These are phyloP conservation scores for Pangasius macronema DNA, from an alignment of 2,797 vertebrate species.

Conservation along the genomic window DNA sequence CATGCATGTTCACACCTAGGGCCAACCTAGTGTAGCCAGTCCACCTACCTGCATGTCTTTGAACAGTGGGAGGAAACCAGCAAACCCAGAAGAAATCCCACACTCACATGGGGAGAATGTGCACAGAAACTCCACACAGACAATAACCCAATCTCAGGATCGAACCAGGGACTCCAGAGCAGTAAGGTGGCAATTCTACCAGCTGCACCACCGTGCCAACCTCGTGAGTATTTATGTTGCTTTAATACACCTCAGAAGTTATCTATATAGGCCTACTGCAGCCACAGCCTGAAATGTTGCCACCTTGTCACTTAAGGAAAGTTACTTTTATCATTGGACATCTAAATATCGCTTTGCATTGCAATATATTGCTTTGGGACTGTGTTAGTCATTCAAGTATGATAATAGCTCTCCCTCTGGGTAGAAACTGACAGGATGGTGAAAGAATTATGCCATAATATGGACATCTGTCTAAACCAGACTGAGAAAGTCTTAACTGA, in stretches of 20 bases:
- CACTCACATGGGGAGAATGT: neutral
- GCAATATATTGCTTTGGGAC: neutral
- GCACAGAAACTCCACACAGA: neutral
- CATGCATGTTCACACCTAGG: neutral
- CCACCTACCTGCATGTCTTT: neutral
- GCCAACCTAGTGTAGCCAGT: neutral
- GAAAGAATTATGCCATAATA: neutral
- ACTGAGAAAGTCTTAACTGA: constrained; percentile 6
- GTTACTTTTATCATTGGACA: neutral
- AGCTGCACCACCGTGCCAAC: neutral
- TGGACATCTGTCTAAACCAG: constrained; percentile 20
- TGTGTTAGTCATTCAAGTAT: neutral
- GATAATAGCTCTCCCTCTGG: neutral
- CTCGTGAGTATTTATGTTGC: neutral
- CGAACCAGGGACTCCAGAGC: neutral
- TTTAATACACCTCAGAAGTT: neutral
- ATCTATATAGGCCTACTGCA: neutral
- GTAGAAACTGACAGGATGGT: constrained; percentile 8
- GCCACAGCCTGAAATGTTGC: no score
- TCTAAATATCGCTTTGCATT: neutral
- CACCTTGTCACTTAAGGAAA: neutral
- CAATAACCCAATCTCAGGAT: neutral
- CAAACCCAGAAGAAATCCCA: neutral
- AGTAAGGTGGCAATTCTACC: neutral
- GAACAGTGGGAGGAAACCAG: neutral